Evolutionary conservation across 2,797 vertebrate genomes (phyloP).

Genomic region (Neomorphus geoffroyi): DNA sequence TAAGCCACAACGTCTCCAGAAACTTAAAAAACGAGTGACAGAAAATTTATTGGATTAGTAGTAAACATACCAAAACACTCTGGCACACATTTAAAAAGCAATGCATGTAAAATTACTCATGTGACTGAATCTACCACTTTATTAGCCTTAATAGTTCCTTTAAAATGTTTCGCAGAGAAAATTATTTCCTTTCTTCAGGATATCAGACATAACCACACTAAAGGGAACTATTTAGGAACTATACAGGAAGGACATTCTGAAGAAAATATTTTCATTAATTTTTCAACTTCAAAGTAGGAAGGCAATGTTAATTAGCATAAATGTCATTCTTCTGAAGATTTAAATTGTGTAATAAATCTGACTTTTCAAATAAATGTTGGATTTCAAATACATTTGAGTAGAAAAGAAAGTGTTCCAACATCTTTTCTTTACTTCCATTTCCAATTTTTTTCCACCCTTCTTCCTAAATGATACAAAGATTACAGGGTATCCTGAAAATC

Average conservation of each 20-base stretch:
- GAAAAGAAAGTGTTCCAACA: not conserved
- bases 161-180: not conserved
- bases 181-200: not conserved
- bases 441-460: not conserved
- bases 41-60: not conserved
- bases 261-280: not conserved
- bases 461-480: not conserved
- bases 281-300: not conserved
- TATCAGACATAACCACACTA: not conserved
- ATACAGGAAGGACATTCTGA: not conserved
- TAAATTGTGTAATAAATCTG: not conserved
- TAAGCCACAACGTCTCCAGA: not conserved
- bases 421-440: not conserved
- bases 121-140: not conserved
- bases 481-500: not conserved
- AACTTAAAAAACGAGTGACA: not conserved
- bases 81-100: not conserved
- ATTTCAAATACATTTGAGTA: not conserved
- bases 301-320: not conserved
- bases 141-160: not conserved
- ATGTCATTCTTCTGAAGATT: not conserved
- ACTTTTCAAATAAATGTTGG: not conserved
- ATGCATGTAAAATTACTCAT: not conserved
- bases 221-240: not conserved
- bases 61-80: not conserved